Conservation (phyloP, 2,797 vertebrate species). For the Triplophysa bombifrons region DNA sequence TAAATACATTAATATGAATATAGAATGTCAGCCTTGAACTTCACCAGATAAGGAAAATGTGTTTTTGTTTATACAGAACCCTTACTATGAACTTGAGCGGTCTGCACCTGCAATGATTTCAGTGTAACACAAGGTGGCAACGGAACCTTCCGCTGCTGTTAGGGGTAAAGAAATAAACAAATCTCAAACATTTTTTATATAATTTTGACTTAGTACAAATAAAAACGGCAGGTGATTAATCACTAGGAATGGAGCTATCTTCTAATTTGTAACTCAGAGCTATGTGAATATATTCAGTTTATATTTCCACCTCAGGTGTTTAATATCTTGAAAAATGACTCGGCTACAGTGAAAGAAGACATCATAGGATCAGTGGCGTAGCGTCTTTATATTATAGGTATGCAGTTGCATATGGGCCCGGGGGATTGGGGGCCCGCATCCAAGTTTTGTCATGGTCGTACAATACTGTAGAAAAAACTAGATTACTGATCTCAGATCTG, state of each 20-base stretch:
- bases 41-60: not conserved
- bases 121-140: conserved; percentile 60
- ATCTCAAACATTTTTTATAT: not conserved
- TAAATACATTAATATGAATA: not conserved
- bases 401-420: too few species aligned
- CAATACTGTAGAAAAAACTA: too few species aligned
- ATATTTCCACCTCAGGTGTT: not conserved
- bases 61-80: not conserved
- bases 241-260: conserved; percentile 8
- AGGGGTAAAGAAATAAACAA: not conserved
- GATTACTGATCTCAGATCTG: too few species aligned
- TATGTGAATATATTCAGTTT: not conserved
- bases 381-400: too few species aligned
- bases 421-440: too few species aligned
- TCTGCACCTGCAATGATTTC: conserved; percentile 18
- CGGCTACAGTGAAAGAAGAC: not conserved
- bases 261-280: conserved; percentile 24
- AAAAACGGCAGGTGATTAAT: conserved; percentile 33
- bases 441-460: too few species aligned
- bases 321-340: not conserved
- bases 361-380: too few species aligned
- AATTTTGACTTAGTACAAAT: conserved; percentile 18
- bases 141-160: conserved; percentile 24
- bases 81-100: not conserved
- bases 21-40: not conserved